Percentiles rank a stretch among this genome's conserved stretches.
These are phyloP conservation scores for Aphidius colemani DNA, from an alignment of 2,888 invertebrate genomes.

Conservation along the genomic window DNA sequence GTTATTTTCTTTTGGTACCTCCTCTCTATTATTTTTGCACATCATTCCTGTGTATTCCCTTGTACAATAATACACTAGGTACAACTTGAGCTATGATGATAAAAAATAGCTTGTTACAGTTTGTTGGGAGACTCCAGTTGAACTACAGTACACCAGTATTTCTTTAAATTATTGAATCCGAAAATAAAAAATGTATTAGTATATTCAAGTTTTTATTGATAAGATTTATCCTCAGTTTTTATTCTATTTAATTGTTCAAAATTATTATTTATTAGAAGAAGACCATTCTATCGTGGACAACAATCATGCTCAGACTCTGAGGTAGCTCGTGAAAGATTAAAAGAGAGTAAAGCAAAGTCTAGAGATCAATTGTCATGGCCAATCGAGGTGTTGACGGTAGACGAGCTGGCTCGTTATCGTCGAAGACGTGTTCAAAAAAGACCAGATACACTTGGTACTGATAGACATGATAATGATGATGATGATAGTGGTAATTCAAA, in stretches of 20 bases:
- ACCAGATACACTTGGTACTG: conserved; percentile 45
- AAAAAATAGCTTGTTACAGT: conserved; percentile 38
- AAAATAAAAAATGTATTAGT: background rate
- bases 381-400: conserved; percentile 63
- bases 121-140: conserved; percentile 38
- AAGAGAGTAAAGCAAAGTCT: conserved; percentile 34
- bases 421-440: conserved; percentile 60
- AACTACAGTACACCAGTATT: conserved; percentile 10
- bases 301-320: conserved; percentile 58
- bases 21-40: conserved; percentile 17
- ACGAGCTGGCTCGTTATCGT: conserved; percentile 62
- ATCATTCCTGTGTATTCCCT: conserved; percentile 17
- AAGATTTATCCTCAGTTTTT: background rate
- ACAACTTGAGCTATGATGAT: conserved; percentile 4
- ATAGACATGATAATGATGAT: conserved; percentile 25
- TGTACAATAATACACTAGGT: conserved; percentile 1
- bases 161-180: background rate
- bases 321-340: conserved; percentile 45
- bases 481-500: conserved; percentile 7
- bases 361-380: conserved; percentile 49
- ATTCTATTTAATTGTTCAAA: background rate
- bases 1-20: conserved; percentile 30
- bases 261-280: conserved; percentile 38
- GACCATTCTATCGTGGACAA: conserved; percentile 40
- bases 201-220: no score